Percentiles rank a stretch among this genome's conserved stretches.
Evolutionary conservation across 2,888 invertebrate genomes (phyloP).

Genomic region (Volucella bombylans): DNA sequence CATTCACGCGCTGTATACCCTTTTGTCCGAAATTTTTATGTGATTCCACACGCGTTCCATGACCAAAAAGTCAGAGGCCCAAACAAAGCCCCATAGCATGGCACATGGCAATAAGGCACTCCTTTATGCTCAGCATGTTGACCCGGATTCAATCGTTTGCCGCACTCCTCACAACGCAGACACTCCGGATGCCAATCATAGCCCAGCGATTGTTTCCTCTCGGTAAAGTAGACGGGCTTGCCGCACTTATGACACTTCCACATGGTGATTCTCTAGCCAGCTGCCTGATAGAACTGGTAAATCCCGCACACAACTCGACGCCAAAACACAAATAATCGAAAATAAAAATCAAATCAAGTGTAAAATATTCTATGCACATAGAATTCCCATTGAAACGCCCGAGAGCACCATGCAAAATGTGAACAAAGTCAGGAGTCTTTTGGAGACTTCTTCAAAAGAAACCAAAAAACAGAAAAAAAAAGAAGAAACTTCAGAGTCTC

Average conservation of each 20-base stretch:
- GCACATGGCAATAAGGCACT: slow-evolving; percentile 92
- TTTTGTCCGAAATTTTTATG: slow-evolving; percentile 91
- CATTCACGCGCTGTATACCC: slow-evolving; percentile 82
- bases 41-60: slow-evolving; percentile 91
- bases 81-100: slow-evolving; percentile 91
- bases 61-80: slow-evolving; percentile 92
- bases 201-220: slow-evolving; percentile 92
- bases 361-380: slow-evolving; percentile 52
- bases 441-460: too few relatives aligned
- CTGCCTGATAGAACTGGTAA: slow-evolving; percentile 50
- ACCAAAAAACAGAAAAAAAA: slow-evolving; percentile 15
- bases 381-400: slow-evolving; percentile 43
- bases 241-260: slow-evolving; percentile 93
- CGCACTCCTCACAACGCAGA: slow-evolving; percentile 91
- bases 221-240: slow-evolving; percentile 91
- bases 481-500: slow-evolving; percentile 8
- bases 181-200: slow-evolving; percentile 94
- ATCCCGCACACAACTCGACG: slow-evolving; percentile 37
- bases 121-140: slow-evolving; percentile 94
- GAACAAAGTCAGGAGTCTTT: too few relatives aligned
- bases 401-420: slow-evolving; percentile 2
- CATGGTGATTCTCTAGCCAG: slow-evolving; percentile 82
- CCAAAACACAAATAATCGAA: slow-evolving; percentile 42
- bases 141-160: slow-evolving; percentile 90
- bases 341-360: slow-evolving; percentile 30